Percentiles rank a stretch among this genome's conserved stretches.
Evolutionary conservation across 2,888 invertebrate species (phyloP).

Genomic region (Diarsia rubi): DNA sequence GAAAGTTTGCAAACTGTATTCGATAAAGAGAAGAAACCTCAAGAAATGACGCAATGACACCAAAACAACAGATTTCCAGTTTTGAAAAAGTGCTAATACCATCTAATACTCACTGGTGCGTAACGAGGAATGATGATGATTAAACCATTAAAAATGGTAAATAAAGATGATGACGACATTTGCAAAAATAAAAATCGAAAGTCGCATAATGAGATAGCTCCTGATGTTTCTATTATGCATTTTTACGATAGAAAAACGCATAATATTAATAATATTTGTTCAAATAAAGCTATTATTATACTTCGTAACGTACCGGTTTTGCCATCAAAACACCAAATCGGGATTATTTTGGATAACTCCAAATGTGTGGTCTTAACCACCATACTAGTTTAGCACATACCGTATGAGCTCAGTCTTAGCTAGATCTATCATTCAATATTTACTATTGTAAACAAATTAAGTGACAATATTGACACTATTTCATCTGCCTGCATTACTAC

Average conservation of each 20-base stretch:
- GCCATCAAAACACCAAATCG: background rate
- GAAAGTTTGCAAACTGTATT: background rate
- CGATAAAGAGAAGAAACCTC: background rate
- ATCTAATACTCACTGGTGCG: background rate
- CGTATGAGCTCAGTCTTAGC: background rate
- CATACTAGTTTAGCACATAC: background rate
- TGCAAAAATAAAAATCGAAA: conserved; percentile 43
- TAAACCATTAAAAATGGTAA: conserved; percentile 6
- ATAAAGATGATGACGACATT: conserved; percentile 2
- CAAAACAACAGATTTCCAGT: background rate
- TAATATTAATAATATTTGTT: conserved; percentile 13
- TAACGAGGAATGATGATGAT: background rate
- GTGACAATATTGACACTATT: background rate
- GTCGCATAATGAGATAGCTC: conserved; percentile 14
- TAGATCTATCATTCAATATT: too few relatives aligned
- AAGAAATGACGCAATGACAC: background rate
- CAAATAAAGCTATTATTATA: conserved; percentile 27
- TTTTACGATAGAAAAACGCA: conserved; percentile 19
- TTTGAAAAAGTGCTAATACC: background rate
- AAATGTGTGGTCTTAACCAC: background rate
- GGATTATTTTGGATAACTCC: conserved; percentile 5
- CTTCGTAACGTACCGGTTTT: conserved; percentile 19
- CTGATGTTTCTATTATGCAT: conserved; percentile 31
- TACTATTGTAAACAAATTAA: background rate
- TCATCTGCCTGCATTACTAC: background rate